phyloP scores from a whole-genome alignment of 2,888 invertebrate species.

The Amiota mariae region DNA sequence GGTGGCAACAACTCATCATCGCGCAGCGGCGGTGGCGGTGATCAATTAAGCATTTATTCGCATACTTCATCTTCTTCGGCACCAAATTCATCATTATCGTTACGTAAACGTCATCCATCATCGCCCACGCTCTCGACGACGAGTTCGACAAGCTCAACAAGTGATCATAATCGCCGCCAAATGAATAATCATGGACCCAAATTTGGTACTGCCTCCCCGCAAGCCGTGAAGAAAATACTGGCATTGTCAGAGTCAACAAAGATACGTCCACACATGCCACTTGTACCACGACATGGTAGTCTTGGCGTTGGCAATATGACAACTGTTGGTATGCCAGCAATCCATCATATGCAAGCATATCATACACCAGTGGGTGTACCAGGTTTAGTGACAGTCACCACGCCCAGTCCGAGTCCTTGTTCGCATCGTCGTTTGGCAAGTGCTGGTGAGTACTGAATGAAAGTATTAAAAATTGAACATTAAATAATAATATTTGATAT shows the following conservation, averaged over 20 bases:
- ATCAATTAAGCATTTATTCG: constrained; percentile 75
- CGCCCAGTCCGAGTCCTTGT: constrained; percentile 74
- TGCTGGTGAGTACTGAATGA: constrained; percentile 65
- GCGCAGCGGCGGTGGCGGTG: constrained; percentile 55
- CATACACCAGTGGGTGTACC: constrained; percentile 38
- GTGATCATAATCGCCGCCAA: constrained; percentile 67
- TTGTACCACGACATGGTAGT: constrained; percentile 75
- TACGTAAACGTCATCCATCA: constrained; percentile 89
- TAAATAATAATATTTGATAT: background rate
- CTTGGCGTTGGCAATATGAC: constrained; percentile 29
- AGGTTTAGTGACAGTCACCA: constrained; percentile 44
- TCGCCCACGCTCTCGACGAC: constrained; percentile 95
- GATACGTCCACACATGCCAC: constrained; percentile 89
- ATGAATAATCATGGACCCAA: constrained; percentile 76
- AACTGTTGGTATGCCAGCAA: constrained; percentile 75
- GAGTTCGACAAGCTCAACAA: constrained; percentile 90
- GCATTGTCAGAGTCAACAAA: constrained; percentile 91
- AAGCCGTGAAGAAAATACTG: constrained; percentile 95
- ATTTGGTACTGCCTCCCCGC: constrained; percentile 91
- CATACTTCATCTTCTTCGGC: constrained; percentile 74
- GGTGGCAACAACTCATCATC: constrained; percentile 52
- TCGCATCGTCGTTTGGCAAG: constrained; percentile 79
- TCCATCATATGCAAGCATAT: constrained; percentile 67
- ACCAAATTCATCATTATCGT: constrained; percentile 74
- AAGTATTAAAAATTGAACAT: background rate